Conservation (phyloP, 2,888 invertebrate species). For the Thecocarcelia acutangulata region DNA sequence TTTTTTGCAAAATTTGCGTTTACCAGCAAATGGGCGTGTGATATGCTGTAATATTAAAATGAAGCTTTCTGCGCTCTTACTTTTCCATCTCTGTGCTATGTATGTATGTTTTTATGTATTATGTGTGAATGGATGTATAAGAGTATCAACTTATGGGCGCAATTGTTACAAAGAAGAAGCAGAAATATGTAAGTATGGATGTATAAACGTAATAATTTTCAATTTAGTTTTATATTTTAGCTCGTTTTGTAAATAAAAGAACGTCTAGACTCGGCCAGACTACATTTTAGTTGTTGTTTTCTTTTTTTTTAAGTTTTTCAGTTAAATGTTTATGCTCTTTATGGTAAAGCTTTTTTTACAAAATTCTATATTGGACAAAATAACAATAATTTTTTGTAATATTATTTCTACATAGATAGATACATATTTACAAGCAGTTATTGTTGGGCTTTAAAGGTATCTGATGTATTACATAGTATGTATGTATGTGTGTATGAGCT, state of each 20-base stretch:
- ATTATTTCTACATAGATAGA: conserved; percentile 7
- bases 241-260: conserved; percentile 49
- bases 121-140: too few relatives aligned
- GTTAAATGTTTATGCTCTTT: conserved; percentile 27
- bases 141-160: neutral
- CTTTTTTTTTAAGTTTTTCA: conserved; percentile 21
- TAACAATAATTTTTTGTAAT: neutral
- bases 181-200: conserved; percentile 14
- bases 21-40: too few relatives aligned
- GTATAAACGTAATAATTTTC: conserved; percentile 50
- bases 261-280: conserved; percentile 60
- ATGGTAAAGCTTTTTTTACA: neutral
- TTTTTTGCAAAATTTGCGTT: too few relatives aligned
- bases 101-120: too few relatives aligned
- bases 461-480: too few relatives aligned
- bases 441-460: neutral
- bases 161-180: conserved; percentile 5
- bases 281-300: conserved; percentile 29
- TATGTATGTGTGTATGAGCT: conserved; percentile 8
- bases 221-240: conserved; percentile 54
- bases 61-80: too few relatives aligned
- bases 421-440: neutral
- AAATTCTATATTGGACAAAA: conserved; percentile 5
- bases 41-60: too few relatives aligned
- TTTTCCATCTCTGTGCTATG: too few relatives aligned